Evolutionary conservation across 2,888 invertebrate genomes (phyloP).

Genomic region (Camponotus fellah): DNA sequence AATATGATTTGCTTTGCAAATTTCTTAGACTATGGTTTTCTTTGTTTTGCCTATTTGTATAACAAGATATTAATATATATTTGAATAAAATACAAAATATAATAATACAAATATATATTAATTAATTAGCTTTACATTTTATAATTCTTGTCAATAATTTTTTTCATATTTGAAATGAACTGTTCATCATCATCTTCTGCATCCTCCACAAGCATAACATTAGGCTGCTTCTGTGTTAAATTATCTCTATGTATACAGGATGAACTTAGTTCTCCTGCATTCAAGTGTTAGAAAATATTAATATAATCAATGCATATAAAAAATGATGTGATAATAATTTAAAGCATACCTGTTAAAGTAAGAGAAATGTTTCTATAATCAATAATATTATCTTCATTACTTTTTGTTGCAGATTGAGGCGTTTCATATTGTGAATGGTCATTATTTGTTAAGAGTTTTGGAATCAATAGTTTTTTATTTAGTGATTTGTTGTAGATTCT

Average conservation of each 20-base stretch:
- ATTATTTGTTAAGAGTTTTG: background rate
- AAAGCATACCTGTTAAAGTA: slow-evolving; percentile 2
- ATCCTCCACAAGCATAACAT: background rate
- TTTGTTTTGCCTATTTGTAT: slow-evolving; percentile 46
- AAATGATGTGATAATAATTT: background rate
- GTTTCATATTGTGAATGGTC: background rate
- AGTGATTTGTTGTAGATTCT: background rate
- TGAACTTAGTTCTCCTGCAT: slow-evolving; percentile 65
- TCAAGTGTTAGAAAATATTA: background rate
- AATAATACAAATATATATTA: background rate
- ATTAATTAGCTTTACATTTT: slow-evolving; percentile 51
- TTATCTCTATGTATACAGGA: slow-evolving; percentile 55
- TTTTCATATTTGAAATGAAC: slow-evolving; percentile 58
- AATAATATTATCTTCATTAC: background rate
- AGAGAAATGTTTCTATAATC: slow-evolving; percentile 43
- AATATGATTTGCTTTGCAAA: background rate
- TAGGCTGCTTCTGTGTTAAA: slow-evolving; percentile 18
- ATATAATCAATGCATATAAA: background rate
- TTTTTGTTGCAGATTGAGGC: background rate
- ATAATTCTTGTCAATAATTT: slow-evolving; percentile 48
- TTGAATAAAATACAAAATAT: background rate
- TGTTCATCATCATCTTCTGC: slow-evolving; percentile 62
- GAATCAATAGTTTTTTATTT: background rate
- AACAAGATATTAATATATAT: background rate
- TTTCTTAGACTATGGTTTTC: slow-evolving; percentile 37